These are phyloP conservation scores for Apeira syringaria DNA, from an alignment of 2,888 invertebrate species.

Conservation along the genomic window DNA sequence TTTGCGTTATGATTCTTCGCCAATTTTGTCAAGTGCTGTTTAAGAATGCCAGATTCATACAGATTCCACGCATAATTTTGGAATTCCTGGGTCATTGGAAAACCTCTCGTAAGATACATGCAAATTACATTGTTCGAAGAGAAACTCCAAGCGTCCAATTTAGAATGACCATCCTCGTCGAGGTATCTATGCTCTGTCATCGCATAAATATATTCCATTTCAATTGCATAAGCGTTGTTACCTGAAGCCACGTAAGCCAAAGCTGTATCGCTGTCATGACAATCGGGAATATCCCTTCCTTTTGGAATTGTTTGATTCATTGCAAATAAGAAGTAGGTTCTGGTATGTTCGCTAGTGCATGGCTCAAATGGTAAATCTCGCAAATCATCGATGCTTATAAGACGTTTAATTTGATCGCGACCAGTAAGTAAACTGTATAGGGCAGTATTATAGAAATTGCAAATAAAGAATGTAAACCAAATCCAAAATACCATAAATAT, in stretches of 20 bases:
- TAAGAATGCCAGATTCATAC: slow-evolving; percentile 51
- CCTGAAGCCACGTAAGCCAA: slow-evolving; percentile 44
- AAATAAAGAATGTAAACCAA: slow-evolving; percentile 59
- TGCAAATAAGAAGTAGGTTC: slow-evolving; percentile 43
- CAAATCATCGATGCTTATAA: slow-evolving; percentile 36
- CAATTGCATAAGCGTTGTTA: slow-evolving; percentile 43
- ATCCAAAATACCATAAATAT: slow-evolving; percentile 52
- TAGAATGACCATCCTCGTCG: slow-evolving; percentile 39
- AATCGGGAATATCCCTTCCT: slow-evolving; percentile 35
- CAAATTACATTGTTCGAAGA: slow-evolving; percentile 37
- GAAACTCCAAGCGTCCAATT: slow-evolving; percentile 45
- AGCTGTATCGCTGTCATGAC: slow-evolving; percentile 36
- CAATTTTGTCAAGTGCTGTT: slow-evolving; percentile 38
- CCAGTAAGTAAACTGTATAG: slow-evolving; percentile 53
- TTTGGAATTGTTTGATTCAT: slow-evolving; percentile 48
- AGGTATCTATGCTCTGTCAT: slow-evolving; percentile 44
- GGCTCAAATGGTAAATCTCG: slow-evolving; percentile 42
- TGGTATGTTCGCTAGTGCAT: slow-evolving; percentile 45
- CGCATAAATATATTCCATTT: slow-evolving; percentile 43
- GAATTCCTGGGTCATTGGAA: slow-evolving; percentile 43
- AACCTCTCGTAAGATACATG: slow-evolving; percentile 51
- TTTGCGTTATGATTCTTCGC: slow-evolving; percentile 24
- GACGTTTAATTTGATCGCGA: slow-evolving; percentile 37
- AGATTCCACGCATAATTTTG: slow-evolving; percentile 42
- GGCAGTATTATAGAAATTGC: slow-evolving; percentile 58